Base-by-base conservation (phyloP, 1,140 invertebrate genomes). In the Euura saliciscinereae region DNA sequence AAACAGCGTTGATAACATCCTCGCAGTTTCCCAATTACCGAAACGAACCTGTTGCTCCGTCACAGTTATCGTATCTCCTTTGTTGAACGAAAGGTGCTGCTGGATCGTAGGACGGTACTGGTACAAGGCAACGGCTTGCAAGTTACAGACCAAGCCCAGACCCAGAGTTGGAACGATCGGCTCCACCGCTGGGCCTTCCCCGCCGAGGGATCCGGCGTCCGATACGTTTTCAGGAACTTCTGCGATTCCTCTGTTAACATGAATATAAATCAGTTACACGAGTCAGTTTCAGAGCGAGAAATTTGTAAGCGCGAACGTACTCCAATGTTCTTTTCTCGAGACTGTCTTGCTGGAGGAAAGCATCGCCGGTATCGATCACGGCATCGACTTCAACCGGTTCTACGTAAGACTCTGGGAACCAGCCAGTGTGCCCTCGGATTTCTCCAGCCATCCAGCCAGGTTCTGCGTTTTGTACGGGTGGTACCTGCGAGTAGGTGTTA, bases 381-480 rank as follows among this genome's bases (percentile, higher is more conserved):
- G 74, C 71, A 64, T 72, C 82, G 67, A 76, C 84, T 75, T 92
- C 92, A n/a, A 97, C 84, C 44, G 92, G 91, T 82, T 98, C 96
- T 10, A 97, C 97, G 85, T 99, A 99, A 4, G 96, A 96, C 86
- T 98, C 96, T 3, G 98, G 98, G 88, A 99, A 99, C 96, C 97
- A 99, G n/a, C 98, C 98, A 5, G 92, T 94, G 75, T 94, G 91
- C 42, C 95, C 95, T 80, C 94, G 90, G 44, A 97, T 91, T 82
- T 97, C 95, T 4, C 98, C 98, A 76, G 96, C 95, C 76, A 97
- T 89, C 98, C 98, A 99, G n/a, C 98, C 98, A 7, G 97, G 97
- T 83, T 99, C 98, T 1, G 95, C 94, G 79, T 93, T 94, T 86
- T 97, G 94, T 72, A 94, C 93, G 44, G 93, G 87, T 44, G 96